Evolutionary conservation across 2,797 vertebrate genomes (phyloP).

Genomic region (Gambusia yucatana): DNA sequence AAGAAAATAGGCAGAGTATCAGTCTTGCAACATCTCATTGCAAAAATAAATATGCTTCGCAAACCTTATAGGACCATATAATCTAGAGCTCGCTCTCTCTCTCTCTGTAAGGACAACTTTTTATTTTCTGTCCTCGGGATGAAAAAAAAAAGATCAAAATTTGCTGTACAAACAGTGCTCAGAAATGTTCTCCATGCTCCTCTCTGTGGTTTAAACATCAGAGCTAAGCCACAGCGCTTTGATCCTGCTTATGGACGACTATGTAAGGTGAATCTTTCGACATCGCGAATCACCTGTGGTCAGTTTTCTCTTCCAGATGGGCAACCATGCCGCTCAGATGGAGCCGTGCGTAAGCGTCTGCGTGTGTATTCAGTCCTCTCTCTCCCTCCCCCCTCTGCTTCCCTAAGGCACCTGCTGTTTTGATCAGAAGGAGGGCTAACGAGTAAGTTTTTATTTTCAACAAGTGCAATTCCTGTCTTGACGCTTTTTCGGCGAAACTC

Average conservation of each 20-base stretch:
- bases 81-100: not conserved
- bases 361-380: slow-evolving; percentile 19
- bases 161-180: not conserved
- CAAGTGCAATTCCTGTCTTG: slow-evolving; percentile 39
- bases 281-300: slow-evolving; percentile 37
- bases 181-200: not conserved
- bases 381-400: slow-evolving; percentile 5
- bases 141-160: not conserved
- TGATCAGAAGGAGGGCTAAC: slow-evolving; percentile 15
- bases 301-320: slow-evolving; percentile 46
- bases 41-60: not conserved
- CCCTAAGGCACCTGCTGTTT: slow-evolving; percentile 26
- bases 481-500: slow-evolving; percentile 52
- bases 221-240: not conserved
- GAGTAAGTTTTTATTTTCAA: slow-evolving; percentile 49
- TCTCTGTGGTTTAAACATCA: not conserved
- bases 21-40: not conserved
- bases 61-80: not conserved
- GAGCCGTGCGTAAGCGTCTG: slow-evolving; percentile 33
- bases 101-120: not conserved
- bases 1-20: not conserved
- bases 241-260: slow-evolving; percentile 19
- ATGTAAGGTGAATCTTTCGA: slow-evolving; percentile 35
- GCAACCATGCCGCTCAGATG: slow-evolving; percentile 16
- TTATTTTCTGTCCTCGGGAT: not conserved